A percentile compares a stretch with the other conserved stretches of the same genome.
Evolutionary conservation across 2,113 vertebrate genomes (phyloP).

Genomic region (Vidua macroura): DNA sequence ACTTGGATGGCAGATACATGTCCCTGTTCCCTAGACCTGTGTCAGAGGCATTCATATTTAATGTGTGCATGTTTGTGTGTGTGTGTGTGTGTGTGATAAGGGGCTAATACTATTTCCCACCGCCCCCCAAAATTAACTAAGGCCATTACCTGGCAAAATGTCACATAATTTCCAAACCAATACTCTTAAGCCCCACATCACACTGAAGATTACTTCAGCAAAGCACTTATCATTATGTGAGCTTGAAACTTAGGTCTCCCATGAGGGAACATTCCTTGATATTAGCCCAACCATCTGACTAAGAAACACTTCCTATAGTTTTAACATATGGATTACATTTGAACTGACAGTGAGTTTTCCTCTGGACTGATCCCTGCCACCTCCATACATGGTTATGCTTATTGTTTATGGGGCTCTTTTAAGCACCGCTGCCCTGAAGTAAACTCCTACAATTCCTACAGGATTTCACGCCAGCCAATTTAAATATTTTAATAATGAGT

Average conservation of each 20-base stretch:
- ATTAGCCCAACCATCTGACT: conserved; percentile 56
- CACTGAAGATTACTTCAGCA: background rate
- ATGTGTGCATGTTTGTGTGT: rapidly evolving
- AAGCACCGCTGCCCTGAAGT: conserved; percentile 54
- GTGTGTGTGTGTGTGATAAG: background rate
- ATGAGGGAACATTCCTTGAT: background rate
- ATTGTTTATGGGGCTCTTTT: conserved; percentile 16
- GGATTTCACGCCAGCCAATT: conserved; percentile 59
- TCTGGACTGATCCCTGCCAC: conserved; percentile 21
- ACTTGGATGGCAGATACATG: background rate
- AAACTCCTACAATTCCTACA: conserved; percentile 58
- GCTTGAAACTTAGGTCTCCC: conserved; percentile 37
- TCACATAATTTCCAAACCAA: background rate
- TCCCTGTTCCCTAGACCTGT: background rate
- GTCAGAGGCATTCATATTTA: background rate
- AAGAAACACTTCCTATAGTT: conserved; percentile 53
- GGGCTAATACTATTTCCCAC: background rate
- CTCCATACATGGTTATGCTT: conserved; percentile 46
- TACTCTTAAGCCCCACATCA: background rate
- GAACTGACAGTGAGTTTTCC: conserved; percentile 48
- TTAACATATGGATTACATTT: conserved; percentile 66
- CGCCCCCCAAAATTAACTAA: background rate
- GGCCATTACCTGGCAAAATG: background rate
- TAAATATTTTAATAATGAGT: conserved; percentile 68
- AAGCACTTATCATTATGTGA: conserved; percentile 8